A percentile compares a stretch with the other conserved stretches of the same genome.
Evolutionary conservation across 2,888 invertebrate genomes (phyloP).

Genomic region (Trachelus tabidus): DNA sequence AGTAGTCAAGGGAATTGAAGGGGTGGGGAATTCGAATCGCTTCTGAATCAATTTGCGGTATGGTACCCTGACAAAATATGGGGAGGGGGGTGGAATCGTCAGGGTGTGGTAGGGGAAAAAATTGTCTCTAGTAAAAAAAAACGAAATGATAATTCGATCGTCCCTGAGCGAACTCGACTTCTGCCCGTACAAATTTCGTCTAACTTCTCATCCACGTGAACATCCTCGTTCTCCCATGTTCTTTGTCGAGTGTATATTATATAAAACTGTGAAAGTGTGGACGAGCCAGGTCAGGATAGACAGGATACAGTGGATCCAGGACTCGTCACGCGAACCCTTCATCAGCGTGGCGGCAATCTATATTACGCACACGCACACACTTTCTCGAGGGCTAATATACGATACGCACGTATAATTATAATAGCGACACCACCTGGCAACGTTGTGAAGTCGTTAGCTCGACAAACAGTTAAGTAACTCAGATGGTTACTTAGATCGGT

Average conservation of each 20-base stretch:
- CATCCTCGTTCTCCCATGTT: not conserved
- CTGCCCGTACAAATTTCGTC: not conserved
- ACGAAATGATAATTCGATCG: not conserved
- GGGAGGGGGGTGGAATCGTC: not conserved
- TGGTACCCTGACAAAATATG: not conserved
- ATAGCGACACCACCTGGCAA: slow-evolving; percentile 59
- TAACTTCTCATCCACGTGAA: not conserved
- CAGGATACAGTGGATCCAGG: slow-evolving; percentile 38
- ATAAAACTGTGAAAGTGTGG: slow-evolving; percentile 48
- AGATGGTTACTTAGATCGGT: slow-evolving; percentile 45
- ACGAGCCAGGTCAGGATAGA: slow-evolving; percentile 51
- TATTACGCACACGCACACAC: slow-evolving; percentile 49
- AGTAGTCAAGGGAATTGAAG: not conserved
- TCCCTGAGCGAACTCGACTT: not conserved
- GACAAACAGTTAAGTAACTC: slow-evolving; percentile 53
- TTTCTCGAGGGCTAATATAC: slow-evolving; percentile 15
- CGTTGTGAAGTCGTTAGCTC: slow-evolving; percentile 55
- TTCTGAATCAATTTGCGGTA: not conserved
- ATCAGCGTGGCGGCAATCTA: slow-evolving; percentile 61
- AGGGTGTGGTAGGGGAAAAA: not conserved
- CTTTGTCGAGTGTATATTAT: slow-evolving; percentile 6
- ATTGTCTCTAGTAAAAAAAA: not conserved
- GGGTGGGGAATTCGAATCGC: not conserved
- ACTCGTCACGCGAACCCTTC: slow-evolving; percentile 66
- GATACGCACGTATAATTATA: slow-evolving; percentile 50